Conservation (phyloP, 2,888 invertebrate genomes). For the Apantesis nais region DNA sequence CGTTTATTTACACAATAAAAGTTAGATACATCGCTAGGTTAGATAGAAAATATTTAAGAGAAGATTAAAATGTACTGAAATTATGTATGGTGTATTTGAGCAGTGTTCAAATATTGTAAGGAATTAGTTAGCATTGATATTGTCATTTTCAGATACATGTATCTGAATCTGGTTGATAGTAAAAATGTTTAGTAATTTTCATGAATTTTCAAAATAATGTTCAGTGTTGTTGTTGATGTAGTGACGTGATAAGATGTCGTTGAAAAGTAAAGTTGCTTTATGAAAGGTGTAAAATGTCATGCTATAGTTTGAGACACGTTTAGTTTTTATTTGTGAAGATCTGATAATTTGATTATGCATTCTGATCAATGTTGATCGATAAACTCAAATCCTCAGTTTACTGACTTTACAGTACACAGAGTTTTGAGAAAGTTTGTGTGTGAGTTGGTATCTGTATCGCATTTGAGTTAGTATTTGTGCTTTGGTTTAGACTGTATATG, state of each 20-base stretch:
- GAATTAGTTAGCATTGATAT: neutral
- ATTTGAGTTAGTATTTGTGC: neutral
- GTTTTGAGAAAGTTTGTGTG: neutral
- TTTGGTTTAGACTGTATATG: neutral
- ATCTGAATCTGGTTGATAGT: neutral
- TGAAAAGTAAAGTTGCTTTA: neutral
- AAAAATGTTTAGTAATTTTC: neutral
- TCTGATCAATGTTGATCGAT: too few species aligned
- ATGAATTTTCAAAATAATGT: neutral
- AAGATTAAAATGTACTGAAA: slow-evolving; percentile 77
- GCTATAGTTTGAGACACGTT: neutral
- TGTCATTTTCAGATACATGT: neutral
- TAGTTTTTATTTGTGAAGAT: neutral
- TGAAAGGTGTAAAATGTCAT: neutral
- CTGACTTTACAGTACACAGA: neutral
- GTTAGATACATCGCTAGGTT: slow-evolving; percentile 81
- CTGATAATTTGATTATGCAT: neutral
- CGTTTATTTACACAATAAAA: slow-evolving; percentile 83
- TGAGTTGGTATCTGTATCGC: neutral
- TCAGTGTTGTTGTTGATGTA: too few species aligned
- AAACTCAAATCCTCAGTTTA: too few species aligned
- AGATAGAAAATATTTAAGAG: slow-evolving; percentile 85
- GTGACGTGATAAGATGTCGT: too few species aligned
- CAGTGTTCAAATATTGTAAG: slow-evolving; percentile 27
- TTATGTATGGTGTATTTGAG: slow-evolving; percentile 54